Conservation (phyloP, 2,797 vertebrate genomes). For the Anomalospiza imberbis region DNA sequence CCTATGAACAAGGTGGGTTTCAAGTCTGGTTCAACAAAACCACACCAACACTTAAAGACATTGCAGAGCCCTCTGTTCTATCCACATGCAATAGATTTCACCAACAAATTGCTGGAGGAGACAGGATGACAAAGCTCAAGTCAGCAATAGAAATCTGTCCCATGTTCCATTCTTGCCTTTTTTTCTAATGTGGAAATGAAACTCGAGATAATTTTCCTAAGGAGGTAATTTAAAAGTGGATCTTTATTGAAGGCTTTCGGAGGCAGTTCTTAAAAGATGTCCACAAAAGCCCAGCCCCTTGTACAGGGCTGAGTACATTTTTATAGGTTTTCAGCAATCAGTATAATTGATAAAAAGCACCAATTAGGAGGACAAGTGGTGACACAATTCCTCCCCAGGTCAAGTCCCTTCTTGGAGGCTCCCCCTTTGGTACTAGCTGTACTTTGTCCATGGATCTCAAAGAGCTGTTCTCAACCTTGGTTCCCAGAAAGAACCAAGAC, state of each 20-base stretch:
- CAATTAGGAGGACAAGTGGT: background rate
- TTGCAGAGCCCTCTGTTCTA: conserved; percentile 78
- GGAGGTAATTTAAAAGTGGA: background rate
- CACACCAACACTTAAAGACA: conserved; percentile 71
- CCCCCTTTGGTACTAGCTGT: background rate
- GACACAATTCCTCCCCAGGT: background rate
- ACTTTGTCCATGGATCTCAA: background rate
- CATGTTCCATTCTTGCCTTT: background rate
- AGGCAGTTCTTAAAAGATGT: background rate
- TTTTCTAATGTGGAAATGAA: background rate
- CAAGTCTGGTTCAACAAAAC: conserved; percentile 77
- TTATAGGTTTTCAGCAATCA: background rate
- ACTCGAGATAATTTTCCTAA: background rate
- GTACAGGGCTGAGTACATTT: background rate
- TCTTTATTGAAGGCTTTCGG: background rate
- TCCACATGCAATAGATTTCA: conserved; percentile 77
- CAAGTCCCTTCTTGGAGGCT: background rate
- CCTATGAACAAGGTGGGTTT: conserved; percentile 65
- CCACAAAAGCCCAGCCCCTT: background rate
- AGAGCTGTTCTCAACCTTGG: background rate
- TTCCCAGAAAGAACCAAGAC: background rate
- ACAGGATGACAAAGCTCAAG: conserved; percentile 69
- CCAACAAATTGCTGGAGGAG: conserved; percentile 67
- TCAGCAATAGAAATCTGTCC: background rate
- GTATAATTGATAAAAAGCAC: background rate